phyloP scores from a whole-genome alignment of 2,113 vertebrate species.

The Ardeotis arabs region DNA sequence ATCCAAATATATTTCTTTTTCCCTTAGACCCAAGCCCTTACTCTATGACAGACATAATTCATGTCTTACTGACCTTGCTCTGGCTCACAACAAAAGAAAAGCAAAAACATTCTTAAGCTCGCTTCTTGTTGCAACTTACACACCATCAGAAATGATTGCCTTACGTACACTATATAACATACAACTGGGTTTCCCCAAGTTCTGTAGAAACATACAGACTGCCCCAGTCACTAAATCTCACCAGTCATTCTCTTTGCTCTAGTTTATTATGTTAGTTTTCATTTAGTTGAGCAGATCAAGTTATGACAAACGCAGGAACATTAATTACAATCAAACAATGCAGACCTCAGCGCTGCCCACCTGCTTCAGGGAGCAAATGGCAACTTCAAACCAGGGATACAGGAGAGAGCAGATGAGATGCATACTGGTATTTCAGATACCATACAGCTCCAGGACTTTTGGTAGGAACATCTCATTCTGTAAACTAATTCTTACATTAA shows the following conservation, averaged over 20 bases:
- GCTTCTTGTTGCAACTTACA: neutral
- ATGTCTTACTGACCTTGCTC: constrained; percentile 11
- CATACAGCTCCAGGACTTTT: neutral
- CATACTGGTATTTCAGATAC: neutral
- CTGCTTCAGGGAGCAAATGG: neutral
- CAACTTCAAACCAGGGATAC: neutral
- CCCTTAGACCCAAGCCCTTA: neutral
- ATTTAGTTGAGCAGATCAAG: neutral
- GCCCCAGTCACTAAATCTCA: neutral
- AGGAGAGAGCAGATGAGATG: neutral
- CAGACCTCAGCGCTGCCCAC: neutral
- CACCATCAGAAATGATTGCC: neutral
- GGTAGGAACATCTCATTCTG: neutral
- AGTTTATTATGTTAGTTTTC: neutral
- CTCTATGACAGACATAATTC: neutral
- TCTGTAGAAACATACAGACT: neutral
- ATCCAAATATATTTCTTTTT: neutral
- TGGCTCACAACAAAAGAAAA: neutral
- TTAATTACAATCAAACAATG: neutral
- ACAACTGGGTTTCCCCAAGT: neutral
- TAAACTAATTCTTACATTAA: neutral
- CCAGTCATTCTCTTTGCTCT: neutral
- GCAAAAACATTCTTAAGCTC: neutral
- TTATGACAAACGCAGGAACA: neutral
- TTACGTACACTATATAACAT: neutral